A percentile compares a stretch with the other conserved stretches of the same genome.
phyloP scores from a whole-genome alignment of 2,888 invertebrate genomes.

The Hirtodrosophila trivittata region DNA sequence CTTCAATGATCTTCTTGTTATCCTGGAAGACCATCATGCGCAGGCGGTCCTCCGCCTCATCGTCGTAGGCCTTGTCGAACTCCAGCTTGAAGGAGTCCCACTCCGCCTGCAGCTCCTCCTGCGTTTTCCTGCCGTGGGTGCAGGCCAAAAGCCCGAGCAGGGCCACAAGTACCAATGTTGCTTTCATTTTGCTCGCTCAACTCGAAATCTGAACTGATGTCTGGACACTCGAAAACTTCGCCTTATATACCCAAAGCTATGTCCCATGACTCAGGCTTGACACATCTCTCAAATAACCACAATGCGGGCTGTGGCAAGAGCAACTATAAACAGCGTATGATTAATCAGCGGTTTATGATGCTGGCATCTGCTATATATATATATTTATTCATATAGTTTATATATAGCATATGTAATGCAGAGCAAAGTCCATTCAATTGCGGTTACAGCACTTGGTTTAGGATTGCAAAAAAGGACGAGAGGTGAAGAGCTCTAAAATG shows the following conservation, averaged over 20 bases:
- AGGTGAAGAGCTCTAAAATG: not conserved
- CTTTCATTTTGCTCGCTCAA: constrained; percentile 17
- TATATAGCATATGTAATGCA: no score
- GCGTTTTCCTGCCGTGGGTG: constrained; percentile 5
- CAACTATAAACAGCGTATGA: no score
- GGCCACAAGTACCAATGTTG: not conserved
- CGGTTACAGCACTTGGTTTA: no score
- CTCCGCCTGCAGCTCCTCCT: not conserved
- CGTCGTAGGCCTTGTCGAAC: constrained; percentile 20
- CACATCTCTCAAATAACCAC: not conserved
- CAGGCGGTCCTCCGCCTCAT: constrained; percentile 11
- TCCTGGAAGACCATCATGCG: constrained; percentile 22
- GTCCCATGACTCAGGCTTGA: constrained; percentile 1
- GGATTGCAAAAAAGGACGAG: no score
- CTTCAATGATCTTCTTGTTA: constrained; percentile 25
- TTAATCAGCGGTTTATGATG: no score
- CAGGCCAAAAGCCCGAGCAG: constrained; percentile 19
- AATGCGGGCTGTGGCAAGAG: no score
- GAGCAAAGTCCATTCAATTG: no score
- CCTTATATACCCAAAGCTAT: constrained; percentile 23
- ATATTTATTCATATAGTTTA: no score
- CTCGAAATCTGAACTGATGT: constrained; percentile 9
- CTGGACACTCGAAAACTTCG: not conserved
- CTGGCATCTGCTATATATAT: no score
- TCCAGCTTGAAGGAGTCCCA: constrained; percentile 28